These are phyloP conservation scores for Axis porcinus DNA, from an alignment of 2,113 vertebrate genomes.

Conservation along the genomic window DNA sequence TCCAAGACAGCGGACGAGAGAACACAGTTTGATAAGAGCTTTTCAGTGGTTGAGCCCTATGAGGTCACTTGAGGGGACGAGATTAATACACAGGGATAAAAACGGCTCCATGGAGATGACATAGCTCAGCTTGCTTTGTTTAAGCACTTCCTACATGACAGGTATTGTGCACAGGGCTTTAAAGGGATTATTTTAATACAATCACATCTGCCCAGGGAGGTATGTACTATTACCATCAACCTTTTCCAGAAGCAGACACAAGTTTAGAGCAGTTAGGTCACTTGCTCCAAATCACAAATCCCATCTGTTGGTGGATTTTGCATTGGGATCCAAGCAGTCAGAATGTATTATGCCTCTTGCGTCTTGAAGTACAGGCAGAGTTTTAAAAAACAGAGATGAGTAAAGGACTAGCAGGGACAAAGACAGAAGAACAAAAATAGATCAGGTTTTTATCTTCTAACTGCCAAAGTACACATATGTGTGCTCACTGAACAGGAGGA, in stretches of 20 bases:
- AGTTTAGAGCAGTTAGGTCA: background rate
- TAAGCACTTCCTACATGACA: background rate
- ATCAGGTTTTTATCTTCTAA: background rate
- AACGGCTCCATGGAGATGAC: background rate
- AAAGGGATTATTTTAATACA: background rate
- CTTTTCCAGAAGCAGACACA: background rate
- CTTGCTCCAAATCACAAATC: background rate
- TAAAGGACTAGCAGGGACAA: background rate
- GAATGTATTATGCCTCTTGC: background rate
- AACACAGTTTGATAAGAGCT: background rate
- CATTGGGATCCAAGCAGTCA: background rate
- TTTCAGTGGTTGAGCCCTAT: background rate
- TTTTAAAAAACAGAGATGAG: background rate
- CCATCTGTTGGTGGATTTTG: background rate
- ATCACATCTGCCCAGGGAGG: background rate
- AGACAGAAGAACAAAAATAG: background rate
- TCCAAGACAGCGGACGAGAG: background rate
- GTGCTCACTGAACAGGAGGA: background rate
- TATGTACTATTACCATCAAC: background rate
- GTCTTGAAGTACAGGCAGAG: background rate
- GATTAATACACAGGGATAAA: background rate
- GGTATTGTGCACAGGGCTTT: background rate
- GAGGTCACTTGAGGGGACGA: background rate
- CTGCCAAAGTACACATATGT: background rate
- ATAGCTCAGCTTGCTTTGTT: background rate